phyloP scores from a whole-genome alignment of 37 sponge, comb jelly and placozoan genomes.

The Ephydatia muelleri region DNA sequence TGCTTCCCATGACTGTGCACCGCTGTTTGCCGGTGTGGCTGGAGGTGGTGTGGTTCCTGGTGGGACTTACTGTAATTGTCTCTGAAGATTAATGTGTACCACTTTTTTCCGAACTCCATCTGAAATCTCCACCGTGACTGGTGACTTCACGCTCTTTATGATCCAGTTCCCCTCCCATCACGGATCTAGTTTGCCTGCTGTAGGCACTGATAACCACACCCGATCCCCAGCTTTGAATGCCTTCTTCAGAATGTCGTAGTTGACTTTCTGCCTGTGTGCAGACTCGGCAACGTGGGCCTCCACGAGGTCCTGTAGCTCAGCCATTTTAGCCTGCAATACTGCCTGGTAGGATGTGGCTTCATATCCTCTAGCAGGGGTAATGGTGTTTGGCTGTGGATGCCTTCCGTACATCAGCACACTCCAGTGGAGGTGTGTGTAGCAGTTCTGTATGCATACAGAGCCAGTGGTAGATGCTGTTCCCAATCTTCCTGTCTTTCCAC shows the following conservation, averaged over 20 bases:
- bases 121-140: conserved; percentile 17
- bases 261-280: conserved; percentile 25
- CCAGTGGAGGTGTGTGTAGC: conserved; percentile 47
- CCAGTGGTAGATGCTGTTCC: conserved; percentile 61
- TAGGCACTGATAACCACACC: conserved; percentile 70
- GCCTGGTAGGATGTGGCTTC: conserved; percentile 30
- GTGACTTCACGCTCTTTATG: conserved; percentile 21
- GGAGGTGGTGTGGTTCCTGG: no score
- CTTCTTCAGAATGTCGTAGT: conserved; percentile 6
- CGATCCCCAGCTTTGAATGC: conserved; percentile 38
- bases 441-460: conserved; percentile 50
- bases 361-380: conserved; percentile 5
- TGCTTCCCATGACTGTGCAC: no score
- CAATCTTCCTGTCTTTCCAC: conserved; percentile 45
- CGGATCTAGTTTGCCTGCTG: conserved; percentile 61
- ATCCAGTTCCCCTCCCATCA: conserved; percentile 68
- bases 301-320: conserved; percentile 44
- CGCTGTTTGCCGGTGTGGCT: no score
- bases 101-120: conserved; percentile 27
- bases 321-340: conserved; percentile 14
- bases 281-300: conserved; percentile 19
- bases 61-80: no score
- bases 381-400: not conserved
- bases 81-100: conserved; percentile 34
- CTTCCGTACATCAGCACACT: conserved; percentile 59